phyloP scores from a whole-genome alignment of 2,797 vertebrate species.

The Australoheros facetus region DNA sequence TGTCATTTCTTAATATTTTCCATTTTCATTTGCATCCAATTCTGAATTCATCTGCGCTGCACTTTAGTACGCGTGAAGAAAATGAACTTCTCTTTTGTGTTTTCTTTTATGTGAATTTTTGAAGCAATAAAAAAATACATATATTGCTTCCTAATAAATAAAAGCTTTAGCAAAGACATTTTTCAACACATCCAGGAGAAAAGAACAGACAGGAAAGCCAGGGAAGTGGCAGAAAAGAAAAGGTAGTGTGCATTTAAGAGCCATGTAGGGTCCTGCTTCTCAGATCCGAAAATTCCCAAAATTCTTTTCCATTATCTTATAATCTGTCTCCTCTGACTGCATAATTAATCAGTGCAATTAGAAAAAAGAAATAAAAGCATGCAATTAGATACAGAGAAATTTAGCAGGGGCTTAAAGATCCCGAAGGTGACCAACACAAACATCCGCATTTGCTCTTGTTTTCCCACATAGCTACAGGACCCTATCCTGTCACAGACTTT shows the following conservation, averaged over 20 bases:
- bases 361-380: background rate
- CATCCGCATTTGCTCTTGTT: background rate
- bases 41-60: constrained; percentile 60
- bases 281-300: constrained; percentile 18
- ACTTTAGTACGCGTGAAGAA: constrained; percentile 53
- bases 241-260: background rate
- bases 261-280: background rate
- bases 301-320: background rate
- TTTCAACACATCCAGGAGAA: constrained; percentile 13
- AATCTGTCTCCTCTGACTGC: constrained; percentile 3
- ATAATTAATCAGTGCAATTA: constrained; percentile 32
- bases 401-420: background rate
- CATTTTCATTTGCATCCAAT: constrained; percentile 73
- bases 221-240: background rate
- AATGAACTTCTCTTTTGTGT: constrained; percentile 55
- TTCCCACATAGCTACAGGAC: background rate
- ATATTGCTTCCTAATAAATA: constrained; percentile 28
- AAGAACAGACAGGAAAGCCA: background rate
- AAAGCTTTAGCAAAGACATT: constrained; percentile 21
- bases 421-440: background rate
- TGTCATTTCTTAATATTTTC: constrained; percentile 58
- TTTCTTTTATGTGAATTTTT: constrained; percentile 54
- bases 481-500: background rate
- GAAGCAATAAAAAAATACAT: constrained; percentile 44
- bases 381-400: background rate